A percentile compares a stretch with the other conserved stretches of the same genome.
These are phyloP conservation scores for Hydrozoanthus gracilis DNA, from an alignment of 92 coral and sea anemone genomes.

Conservation along the genomic window DNA sequence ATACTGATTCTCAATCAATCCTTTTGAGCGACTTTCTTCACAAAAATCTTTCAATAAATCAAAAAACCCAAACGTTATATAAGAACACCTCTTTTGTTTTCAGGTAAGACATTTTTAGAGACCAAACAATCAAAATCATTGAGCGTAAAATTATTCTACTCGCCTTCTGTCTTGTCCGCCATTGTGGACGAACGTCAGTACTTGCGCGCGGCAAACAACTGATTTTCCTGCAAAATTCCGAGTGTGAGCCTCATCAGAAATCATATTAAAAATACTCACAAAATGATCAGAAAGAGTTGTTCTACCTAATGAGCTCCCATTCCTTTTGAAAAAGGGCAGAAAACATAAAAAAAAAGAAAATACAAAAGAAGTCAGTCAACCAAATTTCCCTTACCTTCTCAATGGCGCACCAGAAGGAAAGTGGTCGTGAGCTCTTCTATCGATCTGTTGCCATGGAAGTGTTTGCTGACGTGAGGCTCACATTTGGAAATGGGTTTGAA, in stretches of 20 bases:
- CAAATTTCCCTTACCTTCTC: neutral
- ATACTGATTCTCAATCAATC: too few relatives aligned
- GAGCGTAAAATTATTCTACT: neutral
- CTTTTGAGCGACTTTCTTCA: neutral
- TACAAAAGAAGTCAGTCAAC: neutral
- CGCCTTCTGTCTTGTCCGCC: slow-evolving; percentile 2
- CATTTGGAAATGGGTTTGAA: neutral
- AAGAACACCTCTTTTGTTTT: neutral
- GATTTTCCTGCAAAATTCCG: slow-evolving; percentile 6
- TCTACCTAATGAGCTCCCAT: too few relatives aligned
- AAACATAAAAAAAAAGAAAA: neutral
- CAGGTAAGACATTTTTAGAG: neutral
- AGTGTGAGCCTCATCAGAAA: too few relatives aligned
- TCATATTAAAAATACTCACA: too few relatives aligned
- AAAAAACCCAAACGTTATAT: neutral
- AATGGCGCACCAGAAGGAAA: neutral
- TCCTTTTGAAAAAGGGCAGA: neutral
- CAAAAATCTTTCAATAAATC: neutral
- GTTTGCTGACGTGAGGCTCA: neutral
- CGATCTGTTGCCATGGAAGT: too few relatives aligned
- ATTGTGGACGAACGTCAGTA: too few relatives aligned
- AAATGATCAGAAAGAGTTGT: too few relatives aligned
- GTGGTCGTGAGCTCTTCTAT: neutral
- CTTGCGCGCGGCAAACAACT: slow-evolving; percentile 11
- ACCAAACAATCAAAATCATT: neutral